Evolutionary conservation across 1,140 invertebrate species (phyloP).

Genomic region (Hydropsyche tenuis): DNA sequence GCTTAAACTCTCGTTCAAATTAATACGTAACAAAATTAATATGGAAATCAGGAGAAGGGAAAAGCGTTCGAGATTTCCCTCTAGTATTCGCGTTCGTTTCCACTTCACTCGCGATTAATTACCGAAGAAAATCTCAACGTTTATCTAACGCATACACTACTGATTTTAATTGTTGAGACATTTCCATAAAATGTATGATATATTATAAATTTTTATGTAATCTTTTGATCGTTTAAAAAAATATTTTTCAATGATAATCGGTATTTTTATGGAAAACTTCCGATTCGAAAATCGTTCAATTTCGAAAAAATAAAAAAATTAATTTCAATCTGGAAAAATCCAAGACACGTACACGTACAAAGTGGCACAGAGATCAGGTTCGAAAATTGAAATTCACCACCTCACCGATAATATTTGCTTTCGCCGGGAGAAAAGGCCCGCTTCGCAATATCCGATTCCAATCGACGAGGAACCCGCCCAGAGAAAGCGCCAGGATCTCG

Average conservation of each 20-base stretch:
- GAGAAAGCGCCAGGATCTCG: not conserved
- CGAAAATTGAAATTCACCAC: conserved; percentile 23
- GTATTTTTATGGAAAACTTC: no score
- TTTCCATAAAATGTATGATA: no score
- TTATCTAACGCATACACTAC: no score
- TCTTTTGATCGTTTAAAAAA: no score
- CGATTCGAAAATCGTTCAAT: no score
- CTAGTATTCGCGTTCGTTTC: not conserved
- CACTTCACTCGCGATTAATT: no score
- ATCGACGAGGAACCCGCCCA: not conserved
- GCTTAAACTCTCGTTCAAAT: conserved; percentile 8
- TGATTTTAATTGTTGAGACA: no score
- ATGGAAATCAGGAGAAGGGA: not conserved
- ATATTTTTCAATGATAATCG: no score
- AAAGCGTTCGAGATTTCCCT: not conserved
- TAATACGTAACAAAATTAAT: not conserved
- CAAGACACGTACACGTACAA: not conserved
- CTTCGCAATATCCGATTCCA: conserved; percentile 25
- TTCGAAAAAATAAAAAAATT: no score
- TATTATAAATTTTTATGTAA: no score
- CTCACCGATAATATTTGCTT: conserved; percentile 16
- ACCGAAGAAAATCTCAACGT: no score
- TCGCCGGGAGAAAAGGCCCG: not conserved
- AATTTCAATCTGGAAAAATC: no score
- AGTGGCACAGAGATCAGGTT: not conserved